Base-by-base conservation (phyloP, 1,140 invertebrate species). In the Drosophila saltans region DNA sequence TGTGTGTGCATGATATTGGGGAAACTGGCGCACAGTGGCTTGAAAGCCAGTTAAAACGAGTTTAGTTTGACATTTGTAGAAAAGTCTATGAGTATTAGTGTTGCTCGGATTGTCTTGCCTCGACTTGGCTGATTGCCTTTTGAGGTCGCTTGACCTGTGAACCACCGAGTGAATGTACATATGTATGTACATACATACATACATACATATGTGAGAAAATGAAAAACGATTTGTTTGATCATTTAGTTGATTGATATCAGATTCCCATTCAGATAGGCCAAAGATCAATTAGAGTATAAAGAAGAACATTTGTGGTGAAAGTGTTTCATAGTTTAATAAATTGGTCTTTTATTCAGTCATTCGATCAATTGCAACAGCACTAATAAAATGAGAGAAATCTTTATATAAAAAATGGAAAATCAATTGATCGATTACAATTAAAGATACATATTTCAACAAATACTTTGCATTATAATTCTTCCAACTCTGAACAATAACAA, bases 201-300 rank as follows among this genome's bases (percentile, higher is more conserved):
- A n/a, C n/a, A n/a, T n/a, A n/a, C n/a, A n/a, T n/a, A n/a, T n/a
- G 65, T 24, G 43, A 72, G 75, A 62, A 70, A 55, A 56, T 71
- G 28, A 41, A 74, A 30, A 80, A 63, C 69, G 80, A 83, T 86
- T 86, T 84, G 73, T 59, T 66, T 80, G 59, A 89, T 86, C 80
- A 69, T 86, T 78, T 67, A 82, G 41, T 84, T 70, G 89, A 86
- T 86, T 89, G 73, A 89, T 72, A 80, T 69, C 66, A 62, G 58
- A 69, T 52, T 52, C 45, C 24, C 16, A 80, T 78, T 82, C 75
- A 52, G 43, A 75, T 71, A 73, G 73, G 76, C 64, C 66, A 67
- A 56, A 77, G 74, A 77, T 77, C 74, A 77, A 77, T 77, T 77
- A 64, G 66, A 40, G 21, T 26, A 24, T 26, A 33, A 21, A 36